Evolutionary conservation across 2,113 vertebrate genomes (phyloP).

Genomic region (Engraulis encrasicolus): DNA sequence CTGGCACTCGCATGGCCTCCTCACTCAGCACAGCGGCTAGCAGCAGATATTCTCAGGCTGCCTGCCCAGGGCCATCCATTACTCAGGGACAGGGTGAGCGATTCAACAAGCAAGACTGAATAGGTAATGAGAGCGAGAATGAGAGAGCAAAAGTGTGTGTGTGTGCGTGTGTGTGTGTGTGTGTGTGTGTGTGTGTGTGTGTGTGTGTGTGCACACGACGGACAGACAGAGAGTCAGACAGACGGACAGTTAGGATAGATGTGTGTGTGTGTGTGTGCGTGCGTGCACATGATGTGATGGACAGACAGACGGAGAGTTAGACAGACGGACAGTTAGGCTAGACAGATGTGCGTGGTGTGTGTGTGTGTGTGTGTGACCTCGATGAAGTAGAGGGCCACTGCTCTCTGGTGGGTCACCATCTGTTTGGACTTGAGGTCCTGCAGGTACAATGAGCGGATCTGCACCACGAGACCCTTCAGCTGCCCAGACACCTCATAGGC

Average conservation of each 20-base stretch:
- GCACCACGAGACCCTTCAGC: constrained; percentile 66
- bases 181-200: too few relatives aligned
- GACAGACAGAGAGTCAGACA: too few relatives aligned
- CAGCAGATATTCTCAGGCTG: neutral
- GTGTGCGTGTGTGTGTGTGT: too few relatives aligned
- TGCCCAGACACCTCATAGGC: constrained; percentile 68
- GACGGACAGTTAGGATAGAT: too few relatives aligned
- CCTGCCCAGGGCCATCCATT: neutral
- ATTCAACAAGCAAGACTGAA: too few relatives aligned
- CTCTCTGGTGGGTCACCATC: constrained; percentile 69
- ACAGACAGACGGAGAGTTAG: too few relatives aligned
- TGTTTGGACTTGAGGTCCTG: constrained; percentile 72
- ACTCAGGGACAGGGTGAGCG: neutral
- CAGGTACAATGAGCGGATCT: constrained; percentile 65
- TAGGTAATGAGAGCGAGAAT: neutral
- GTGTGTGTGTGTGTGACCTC: constrained; percentile 60
- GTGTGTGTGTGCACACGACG: too few relatives aligned
- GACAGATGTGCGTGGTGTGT: too few relatives aligned
- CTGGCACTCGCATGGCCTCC: too few relatives aligned
- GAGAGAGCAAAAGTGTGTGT: neutral
- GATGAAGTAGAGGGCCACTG: constrained; percentile 76
- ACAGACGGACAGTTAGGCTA: too few relatives aligned
- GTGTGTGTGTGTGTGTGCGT: too few relatives aligned
- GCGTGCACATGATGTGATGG: too few relatives aligned
- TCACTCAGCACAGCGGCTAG: neutral